Conservation (phyloP, 2,113 vertebrate species). For the Cinclus cinclus region DNA sequence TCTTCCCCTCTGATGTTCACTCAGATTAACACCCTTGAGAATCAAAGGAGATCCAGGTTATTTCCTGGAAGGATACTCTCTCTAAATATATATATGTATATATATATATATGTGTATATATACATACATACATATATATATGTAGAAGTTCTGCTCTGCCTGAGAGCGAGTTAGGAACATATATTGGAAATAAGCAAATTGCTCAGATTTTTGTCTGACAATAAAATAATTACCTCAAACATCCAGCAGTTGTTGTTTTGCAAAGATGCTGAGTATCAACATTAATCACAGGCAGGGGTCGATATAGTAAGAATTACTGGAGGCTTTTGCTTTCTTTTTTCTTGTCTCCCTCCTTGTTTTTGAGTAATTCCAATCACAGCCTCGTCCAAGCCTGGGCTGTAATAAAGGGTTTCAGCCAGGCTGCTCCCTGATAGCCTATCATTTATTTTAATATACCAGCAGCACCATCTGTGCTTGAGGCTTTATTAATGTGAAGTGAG, state of each 20-base stretch:
- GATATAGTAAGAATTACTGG: neutral
- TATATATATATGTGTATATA: too few species aligned
- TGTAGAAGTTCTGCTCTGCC: neutral
- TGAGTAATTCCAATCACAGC: neutral
- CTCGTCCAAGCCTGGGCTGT: neutral
- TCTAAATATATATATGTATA: neutral
- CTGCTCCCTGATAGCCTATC: neutral
- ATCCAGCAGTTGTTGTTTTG: constrained; percentile 5
- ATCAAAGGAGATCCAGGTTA: neutral
- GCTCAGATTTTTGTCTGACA: neutral
- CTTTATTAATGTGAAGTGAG: neutral
- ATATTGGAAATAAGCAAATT: constrained; percentile 17
- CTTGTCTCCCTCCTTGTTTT: neutral
- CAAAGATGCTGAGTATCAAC: neutral
- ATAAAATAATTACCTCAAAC: constrained; percentile 19
- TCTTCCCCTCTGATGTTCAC: neutral
- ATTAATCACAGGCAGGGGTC: constrained; percentile 9
- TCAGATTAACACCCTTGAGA: neutral
- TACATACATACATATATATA: neutral
- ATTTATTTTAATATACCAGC: constrained; percentile 31
- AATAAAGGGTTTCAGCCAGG: constrained; percentile 20
- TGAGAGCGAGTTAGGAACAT: neutral
- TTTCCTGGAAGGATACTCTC: neutral
- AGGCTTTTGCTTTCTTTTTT: neutral
- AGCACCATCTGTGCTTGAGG: constrained; percentile 3